A percentile compares a stretch with the other conserved stretches of the same genome.
phyloP scores from a whole-genome alignment of 2,797 vertebrate species.

The Neostethus bicornis region DNA sequence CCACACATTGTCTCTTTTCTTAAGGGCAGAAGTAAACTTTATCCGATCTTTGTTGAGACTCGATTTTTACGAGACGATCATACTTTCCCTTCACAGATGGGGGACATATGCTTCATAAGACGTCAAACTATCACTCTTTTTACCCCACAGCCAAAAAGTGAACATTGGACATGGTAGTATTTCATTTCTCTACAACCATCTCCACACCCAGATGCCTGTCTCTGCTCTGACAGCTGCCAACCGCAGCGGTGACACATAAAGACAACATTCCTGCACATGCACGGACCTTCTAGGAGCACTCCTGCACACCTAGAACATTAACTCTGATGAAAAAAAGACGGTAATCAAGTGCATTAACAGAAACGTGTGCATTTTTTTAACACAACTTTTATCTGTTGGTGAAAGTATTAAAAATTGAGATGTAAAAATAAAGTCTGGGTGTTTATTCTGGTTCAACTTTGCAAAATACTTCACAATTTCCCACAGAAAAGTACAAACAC shows the following conservation, averaged over 20 bases:
- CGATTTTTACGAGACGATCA: constrained; percentile 19
- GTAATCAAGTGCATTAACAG: neutral
- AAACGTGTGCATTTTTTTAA: neutral
- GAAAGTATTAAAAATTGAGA: neutral
- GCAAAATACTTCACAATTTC: constrained; percentile 8
- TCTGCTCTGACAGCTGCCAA: constrained; percentile 17
- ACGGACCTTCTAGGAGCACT: constrained; percentile 22
- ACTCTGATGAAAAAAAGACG: constrained; percentile 22
- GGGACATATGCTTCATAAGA: constrained; percentile 1
- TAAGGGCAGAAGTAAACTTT: constrained; percentile 17
- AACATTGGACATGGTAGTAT: constrained; percentile 11
- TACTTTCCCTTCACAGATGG: constrained; percentile 23
- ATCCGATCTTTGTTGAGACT: constrained; percentile 35
- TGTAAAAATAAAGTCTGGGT: neutral
- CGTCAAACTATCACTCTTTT: constrained; percentile 10
- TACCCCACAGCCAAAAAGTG: constrained; percentile 11
- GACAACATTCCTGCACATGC: constrained; percentile 56
- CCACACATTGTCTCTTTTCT: constrained; percentile 11
- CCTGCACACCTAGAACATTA: constrained; percentile 31
- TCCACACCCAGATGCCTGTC: constrained; percentile 32
- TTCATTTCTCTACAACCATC: constrained; percentile 8
- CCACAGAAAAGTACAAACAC: constrained; percentile 21
- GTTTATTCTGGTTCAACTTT: constrained; percentile 5
- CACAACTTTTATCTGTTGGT: neutral
- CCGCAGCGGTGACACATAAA: constrained; percentile 25